These are phyloP conservation scores for Petrocephalus schoutedeni DNA, from an alignment of 2,797 vertebrate genomes.

Conservation along the genomic window DNA sequence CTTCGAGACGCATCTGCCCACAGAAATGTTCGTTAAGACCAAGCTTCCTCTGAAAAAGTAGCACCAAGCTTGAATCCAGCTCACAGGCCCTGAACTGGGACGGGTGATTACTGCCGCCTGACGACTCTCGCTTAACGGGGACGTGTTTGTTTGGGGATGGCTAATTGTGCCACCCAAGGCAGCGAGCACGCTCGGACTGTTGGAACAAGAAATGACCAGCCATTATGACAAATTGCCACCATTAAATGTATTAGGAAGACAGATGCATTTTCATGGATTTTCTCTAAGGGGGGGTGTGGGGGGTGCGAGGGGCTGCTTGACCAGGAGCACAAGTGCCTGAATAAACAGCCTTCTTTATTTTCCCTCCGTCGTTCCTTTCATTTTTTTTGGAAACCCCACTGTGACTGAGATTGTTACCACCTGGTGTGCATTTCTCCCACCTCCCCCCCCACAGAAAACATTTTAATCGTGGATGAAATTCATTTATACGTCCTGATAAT, in stretches of 20 bases:
- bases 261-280: conserved; percentile 47
- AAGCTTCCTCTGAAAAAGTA: neutral
- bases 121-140: conserved; percentile 22
- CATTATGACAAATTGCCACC: conserved; percentile 69
- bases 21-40: neutral
- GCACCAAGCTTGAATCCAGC: neutral
- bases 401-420: conserved; percentile 65
- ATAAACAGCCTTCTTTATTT: conserved; percentile 54
- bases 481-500: conserved; percentile 72
- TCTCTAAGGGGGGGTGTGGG: conserved; percentile 28
- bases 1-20: neutral
- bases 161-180: conserved; percentile 47
- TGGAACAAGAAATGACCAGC: conserved; percentile 56
- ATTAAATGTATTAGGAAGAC: conserved; percentile 63
- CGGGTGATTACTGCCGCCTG: conserved; percentile 31
- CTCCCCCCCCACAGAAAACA: conserved; percentile 41
- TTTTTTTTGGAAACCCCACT: conserved; percentile 47
- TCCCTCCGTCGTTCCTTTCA: conserved; percentile 4
- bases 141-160: conserved; percentile 59
- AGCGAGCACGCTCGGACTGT: conserved; percentile 58
- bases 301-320: conserved; percentile 49
- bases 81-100: conserved; percentile 31
- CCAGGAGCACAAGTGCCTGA: conserved; percentile 60
- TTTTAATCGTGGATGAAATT: conserved; percentile 70
- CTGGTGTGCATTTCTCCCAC: conserved; percentile 50